Percentiles rank a stretch among this genome's conserved stretches.
Evolutionary conservation across 2,113 vertebrate species (phyloP).

Genomic region (Ceyx cyanopectus): DNA sequence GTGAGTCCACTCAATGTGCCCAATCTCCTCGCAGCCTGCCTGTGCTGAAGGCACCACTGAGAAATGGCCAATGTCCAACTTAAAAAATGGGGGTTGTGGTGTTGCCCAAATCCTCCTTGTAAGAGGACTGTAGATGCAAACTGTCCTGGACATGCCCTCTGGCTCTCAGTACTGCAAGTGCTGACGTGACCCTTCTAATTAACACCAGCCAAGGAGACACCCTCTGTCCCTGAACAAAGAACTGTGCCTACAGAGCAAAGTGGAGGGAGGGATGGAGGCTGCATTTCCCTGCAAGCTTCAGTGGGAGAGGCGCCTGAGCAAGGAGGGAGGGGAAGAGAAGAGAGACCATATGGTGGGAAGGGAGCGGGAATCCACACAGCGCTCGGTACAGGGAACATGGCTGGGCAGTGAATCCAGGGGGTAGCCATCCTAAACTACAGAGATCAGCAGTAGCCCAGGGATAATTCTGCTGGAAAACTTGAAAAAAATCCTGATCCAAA

Average conservation of each 20-base stretch:
- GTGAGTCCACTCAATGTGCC: fast-evolving
- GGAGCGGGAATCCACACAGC: background rate
- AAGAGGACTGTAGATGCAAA: background rate
- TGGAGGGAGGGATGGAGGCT: background rate
- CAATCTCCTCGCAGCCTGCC: background rate
- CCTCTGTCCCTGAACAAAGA: background rate
- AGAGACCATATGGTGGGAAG: background rate
- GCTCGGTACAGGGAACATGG: background rate
- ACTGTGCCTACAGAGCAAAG: background rate
- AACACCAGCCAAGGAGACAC: background rate
- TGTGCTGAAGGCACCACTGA: background rate
- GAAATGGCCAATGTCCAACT: background rate
- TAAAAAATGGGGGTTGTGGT: background rate
- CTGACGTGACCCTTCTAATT: background rate
- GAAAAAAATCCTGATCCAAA: background rate
- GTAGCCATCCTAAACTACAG: background rate
- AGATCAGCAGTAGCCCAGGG: background rate
- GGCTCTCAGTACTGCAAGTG: background rate
- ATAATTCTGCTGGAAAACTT: background rate
- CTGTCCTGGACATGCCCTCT: background rate
- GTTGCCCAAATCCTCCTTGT: background rate
- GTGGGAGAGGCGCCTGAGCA: background rate
- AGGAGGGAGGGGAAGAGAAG: background rate
- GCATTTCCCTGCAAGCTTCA: background rate
- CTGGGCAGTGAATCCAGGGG: background rate